Conservation (phyloP, 1,140 invertebrate genomes). For the Formica selysi region DNA sequence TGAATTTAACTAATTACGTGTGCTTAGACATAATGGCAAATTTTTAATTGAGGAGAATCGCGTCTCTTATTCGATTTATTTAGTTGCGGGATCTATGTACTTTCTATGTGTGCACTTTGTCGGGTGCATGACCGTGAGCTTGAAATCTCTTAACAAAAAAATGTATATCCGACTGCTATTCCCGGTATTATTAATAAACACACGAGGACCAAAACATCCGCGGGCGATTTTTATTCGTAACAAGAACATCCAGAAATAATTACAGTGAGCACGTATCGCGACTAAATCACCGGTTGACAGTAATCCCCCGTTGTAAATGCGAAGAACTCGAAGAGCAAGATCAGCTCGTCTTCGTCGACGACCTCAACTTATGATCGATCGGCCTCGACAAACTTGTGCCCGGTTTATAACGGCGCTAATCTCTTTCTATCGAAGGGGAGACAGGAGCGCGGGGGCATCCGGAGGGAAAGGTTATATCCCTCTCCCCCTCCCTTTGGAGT, state of each 20-base stretch:
- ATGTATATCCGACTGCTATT: conserved; percentile 35
- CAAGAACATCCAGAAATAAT: conserved; percentile 65
- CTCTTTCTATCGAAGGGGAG: conserved; percentile 66
- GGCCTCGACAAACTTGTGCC: conserved; percentile 68
- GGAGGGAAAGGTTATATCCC: conserved; percentile 27
- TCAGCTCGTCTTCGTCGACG: conserved; percentile 23
- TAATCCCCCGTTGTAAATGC: conserved; percentile 58
- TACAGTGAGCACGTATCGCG: conserved; percentile 38
- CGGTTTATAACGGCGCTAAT: conserved; percentile 72
- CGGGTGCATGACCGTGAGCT: background rate
- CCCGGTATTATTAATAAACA: conserved; percentile 52
- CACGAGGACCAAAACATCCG: conserved; percentile 32
- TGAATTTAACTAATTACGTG: conserved; percentile 46
- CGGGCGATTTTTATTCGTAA: conserved; percentile 12
- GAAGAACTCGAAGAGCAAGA: conserved; percentile 47
- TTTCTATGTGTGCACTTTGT: conserved; percentile 24
- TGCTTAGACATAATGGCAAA: conserved; percentile 38
- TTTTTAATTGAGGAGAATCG: conserved; percentile 15
- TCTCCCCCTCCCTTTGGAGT: conserved; percentile 25
- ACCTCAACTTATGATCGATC: conserved; percentile 71
- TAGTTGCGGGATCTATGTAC: conserved; percentile 17
- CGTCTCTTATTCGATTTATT: conserved; percentile 38
- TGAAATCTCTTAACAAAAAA: conserved; percentile 41
- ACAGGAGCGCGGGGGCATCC: conserved; percentile 52
- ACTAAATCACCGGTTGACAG: conserved; percentile 56